Evolutionary conservation across 2,797 vertebrate species (phyloP).

Genomic region (Chelmon rostratus): DNA sequence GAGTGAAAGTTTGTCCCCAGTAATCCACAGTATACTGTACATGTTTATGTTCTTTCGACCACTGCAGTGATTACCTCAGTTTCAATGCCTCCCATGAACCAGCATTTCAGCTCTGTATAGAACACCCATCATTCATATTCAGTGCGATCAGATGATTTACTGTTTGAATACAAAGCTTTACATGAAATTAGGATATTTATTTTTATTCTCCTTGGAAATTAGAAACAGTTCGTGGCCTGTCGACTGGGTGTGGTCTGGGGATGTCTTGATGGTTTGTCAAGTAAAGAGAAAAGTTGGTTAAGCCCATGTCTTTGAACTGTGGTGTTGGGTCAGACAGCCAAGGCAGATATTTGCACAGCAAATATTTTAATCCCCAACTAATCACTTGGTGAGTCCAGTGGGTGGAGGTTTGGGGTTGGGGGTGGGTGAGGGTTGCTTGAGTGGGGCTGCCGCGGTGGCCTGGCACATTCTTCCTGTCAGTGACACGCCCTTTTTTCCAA

Average conservation of each 20-base stretch:
- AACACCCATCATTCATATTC: conserved; percentile 18
- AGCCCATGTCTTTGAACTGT: conserved; percentile 87
- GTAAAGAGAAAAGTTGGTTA: conserved; percentile 82
- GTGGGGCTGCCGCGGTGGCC: conserved; percentile 77
- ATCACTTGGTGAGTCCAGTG: conserved; percentile 95
- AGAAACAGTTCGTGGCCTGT: conserved; percentile 60
- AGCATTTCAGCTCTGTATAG: conserved; percentile 43
- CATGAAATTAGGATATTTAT: conserved; percentile 19
- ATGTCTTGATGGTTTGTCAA: conserved; percentile 79
- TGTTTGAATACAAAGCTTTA: conserved; percentile 38
- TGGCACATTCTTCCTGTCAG: conserved; percentile 85
- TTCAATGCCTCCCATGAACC: conserved; percentile 54
- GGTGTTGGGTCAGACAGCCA: conserved; percentile 88
- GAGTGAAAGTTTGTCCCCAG: not conserved
- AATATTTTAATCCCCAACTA: conserved; percentile 99
- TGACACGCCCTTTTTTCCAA: conserved; percentile 80
- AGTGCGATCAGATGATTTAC: conserved; percentile 17
- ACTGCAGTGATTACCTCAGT: conserved; percentile 49
- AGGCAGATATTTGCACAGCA: conserved; percentile 98
- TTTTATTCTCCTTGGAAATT: conserved; percentile 17
- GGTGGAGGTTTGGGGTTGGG: conserved; percentile 72
- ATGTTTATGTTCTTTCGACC: conserved; percentile 40
- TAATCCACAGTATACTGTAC: conserved; percentile 39
- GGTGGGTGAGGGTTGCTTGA: conserved; percentile 27
- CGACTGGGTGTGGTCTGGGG: conserved; percentile 71